Base-by-base conservation (phyloP, 2,888 invertebrate genomes). In the Folsomia manolachei region DNA sequence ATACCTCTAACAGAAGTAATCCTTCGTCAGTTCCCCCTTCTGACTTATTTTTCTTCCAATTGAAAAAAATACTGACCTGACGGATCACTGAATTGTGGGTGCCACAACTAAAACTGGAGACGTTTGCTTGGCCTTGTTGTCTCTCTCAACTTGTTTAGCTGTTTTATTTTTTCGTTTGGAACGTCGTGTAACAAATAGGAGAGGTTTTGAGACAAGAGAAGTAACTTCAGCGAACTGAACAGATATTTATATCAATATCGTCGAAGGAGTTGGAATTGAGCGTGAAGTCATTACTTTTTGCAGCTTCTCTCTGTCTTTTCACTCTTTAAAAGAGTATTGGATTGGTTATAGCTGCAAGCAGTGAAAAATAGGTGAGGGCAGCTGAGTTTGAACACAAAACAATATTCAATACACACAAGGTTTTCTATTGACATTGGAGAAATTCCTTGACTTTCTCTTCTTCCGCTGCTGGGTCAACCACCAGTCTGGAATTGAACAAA, bases 201-300 rank as follows among this genome's bases (percentile, higher is more conserved):
- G n/a, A 51, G 51, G 51, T 51, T 51, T 11, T 18, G 51, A 11
- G 51, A 18, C 51, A 51, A 51, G 51, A 18, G 9, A 51, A 51
- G 18, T 51, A 51, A 9, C n/a, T 51, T 51, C 18, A 51, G 9
- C 9, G 51, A 11, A 9, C 51, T 14, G 39, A 39, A 56, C 7
- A 56, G 56, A 56, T 56, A 56, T 56, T 56, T 56, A 19, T 56
- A 56, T 19, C 56, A 56, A 56, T 56, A 56, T 56, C 56, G 56
- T 56, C n/a, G 39, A 39, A 39, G 14, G n/a, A n/a, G n/a, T n/a
- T n/a, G 39, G 39, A 39, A 4, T 4, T 39, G 39, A 39, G 39
- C 39, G 4, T 39, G 39, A 4, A 39, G 7, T 14, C 39, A 39
- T 39, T 39, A 39, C 39, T 39, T 39, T 39, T 39, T 39, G 39